Percentiles rank a stretch among this genome's conserved stretches.
phyloP scores from a whole-genome alignment of 2,797 vertebrate species.

The Malacoctenus gilli region DNA sequence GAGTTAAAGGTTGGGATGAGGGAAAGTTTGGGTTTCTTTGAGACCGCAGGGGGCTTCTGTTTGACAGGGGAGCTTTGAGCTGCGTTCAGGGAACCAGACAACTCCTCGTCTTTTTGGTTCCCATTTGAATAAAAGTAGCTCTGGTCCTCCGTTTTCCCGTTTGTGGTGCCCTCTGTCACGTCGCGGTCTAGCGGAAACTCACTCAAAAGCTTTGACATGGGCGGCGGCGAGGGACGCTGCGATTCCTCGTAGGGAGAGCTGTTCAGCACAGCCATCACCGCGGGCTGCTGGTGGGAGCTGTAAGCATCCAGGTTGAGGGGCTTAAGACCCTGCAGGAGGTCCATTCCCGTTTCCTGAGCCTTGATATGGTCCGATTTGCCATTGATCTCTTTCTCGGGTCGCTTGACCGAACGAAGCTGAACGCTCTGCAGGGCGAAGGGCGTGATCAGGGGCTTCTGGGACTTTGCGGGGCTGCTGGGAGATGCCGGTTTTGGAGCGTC shows the following conservation, averaged over 20 bases:
- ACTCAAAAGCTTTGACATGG: slow-evolving; percentile 74
- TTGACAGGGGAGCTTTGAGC: slow-evolving; percentile 73
- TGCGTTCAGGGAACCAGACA: slow-evolving; percentile 49
- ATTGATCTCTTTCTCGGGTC: slow-evolving; percentile 64
- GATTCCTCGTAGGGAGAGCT: slow-evolving; percentile 47
- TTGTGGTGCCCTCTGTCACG: slow-evolving; percentile 48
- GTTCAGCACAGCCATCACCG: slow-evolving; percentile 40
- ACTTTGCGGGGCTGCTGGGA: slow-evolving; percentile 68
- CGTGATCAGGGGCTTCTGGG: slow-evolving; percentile 88
- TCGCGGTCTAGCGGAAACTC: slow-evolving; percentile 70
- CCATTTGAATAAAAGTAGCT: slow-evolving; percentile 36
- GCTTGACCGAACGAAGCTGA: slow-evolving; percentile 89
- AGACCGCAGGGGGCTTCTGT: slow-evolving; percentile 89
- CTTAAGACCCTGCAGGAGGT: slow-evolving; percentile 65
- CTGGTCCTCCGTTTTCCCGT: slow-evolving; percentile 36
- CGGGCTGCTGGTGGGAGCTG: slow-evolving; percentile 52
- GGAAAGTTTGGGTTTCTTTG: slow-evolving; percentile 92
- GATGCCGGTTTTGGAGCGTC: slow-evolving; percentile 63
- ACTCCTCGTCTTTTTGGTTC: slow-evolving; percentile 31
- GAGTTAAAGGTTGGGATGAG: slow-evolving; percentile 75
- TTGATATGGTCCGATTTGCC: slow-evolving; percentile 46
- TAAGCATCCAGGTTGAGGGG: slow-evolving; percentile 67
- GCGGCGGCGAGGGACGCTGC: slow-evolving; percentile 58
- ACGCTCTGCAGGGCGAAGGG: slow-evolving; percentile 90
- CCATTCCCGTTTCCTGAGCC: slow-evolving; percentile 74